phyloP scores from a whole-genome alignment of 2,113 vertebrate genomes.

The Protobothrops flavoviridis region DNA sequence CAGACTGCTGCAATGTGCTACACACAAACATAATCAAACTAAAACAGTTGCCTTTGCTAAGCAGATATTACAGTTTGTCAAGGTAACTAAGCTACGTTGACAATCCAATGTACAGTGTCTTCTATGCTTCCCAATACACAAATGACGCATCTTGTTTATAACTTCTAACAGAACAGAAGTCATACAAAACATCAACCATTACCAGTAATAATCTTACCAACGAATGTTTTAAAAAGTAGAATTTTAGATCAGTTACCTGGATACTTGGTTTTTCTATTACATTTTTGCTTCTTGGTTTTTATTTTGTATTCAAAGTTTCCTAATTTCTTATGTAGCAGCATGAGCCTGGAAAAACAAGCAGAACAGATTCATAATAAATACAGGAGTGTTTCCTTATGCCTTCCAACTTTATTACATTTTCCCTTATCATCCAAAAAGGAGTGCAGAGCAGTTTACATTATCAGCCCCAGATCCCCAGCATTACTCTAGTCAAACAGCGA shows the following conservation, averaged over 20 bases:
- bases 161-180: not conserved
- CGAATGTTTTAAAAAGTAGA: not conserved
- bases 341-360: conserved; percentile 56
- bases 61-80: not conserved
- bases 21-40: not conserved
- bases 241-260: conserved; percentile 62
- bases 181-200: not conserved
- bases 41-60: not conserved
- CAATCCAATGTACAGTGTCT: not conserved
- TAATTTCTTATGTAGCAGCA: conserved; percentile 45
- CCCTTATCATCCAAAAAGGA: not conserved
- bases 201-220: not conserved
- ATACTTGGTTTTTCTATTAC: conserved; percentile 25
- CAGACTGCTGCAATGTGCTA: not conserved
- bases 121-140: not conserved
- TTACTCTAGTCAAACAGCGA: not conserved
- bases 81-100: conserved; percentile 5
- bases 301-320: conserved; percentile 45
- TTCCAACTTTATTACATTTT: not conserved
- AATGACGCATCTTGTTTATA: conserved; percentile 7
- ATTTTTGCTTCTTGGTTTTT: conserved; percentile 41
- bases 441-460: not conserved
- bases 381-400: not conserved
- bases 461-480: not conserved
- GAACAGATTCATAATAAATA: not conserved